phyloP scores from a whole-genome alignment of 2,797 vertebrate genomes.

The Darevskia nairensis region DNA sequence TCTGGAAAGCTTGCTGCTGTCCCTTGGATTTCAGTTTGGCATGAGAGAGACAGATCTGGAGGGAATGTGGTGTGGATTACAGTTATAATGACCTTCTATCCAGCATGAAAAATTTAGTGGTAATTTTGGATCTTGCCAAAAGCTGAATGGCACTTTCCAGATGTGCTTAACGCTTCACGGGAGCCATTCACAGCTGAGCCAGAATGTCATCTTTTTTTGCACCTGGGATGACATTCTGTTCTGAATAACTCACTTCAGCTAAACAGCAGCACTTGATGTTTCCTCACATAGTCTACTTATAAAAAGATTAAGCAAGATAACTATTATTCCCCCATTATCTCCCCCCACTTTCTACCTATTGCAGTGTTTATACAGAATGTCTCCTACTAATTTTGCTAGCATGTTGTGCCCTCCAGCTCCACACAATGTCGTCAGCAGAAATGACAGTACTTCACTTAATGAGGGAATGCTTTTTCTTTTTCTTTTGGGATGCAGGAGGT shows the following conservation, averaged over 20 bases:
- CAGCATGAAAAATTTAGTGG: slow-evolving; percentile 54
- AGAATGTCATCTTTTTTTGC: not conserved
- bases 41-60: not conserved
- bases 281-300: slow-evolving; percentile 32
- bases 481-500: not conserved
- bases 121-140: slow-evolving; percentile 57
- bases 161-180: slow-evolving; percentile 60
- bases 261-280: slow-evolving; percentile 61
- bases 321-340: slow-evolving; percentile 41
- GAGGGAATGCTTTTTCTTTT: not conserved
- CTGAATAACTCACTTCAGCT: not conserved
- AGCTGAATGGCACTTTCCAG: slow-evolving; percentile 57
- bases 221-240: not conserved
- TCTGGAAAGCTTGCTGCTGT: not conserved
- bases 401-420: not conserved
- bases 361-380: not conserved
- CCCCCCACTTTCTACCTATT: slow-evolving; percentile 50
- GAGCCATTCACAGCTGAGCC: slow-evolving; percentile 39
- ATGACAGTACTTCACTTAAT: not conserved
- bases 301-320: not conserved
- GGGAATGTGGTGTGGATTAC: not conserved
- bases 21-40: not conserved
- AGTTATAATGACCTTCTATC: slow-evolving; percentile 11
- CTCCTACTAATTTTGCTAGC: slow-evolving; percentile 1
- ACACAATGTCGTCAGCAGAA: not conserved